Evolutionary conservation across 2,113 vertebrate genomes (phyloP).

Genomic region (Pyxicephalus adspersus): DNA sequence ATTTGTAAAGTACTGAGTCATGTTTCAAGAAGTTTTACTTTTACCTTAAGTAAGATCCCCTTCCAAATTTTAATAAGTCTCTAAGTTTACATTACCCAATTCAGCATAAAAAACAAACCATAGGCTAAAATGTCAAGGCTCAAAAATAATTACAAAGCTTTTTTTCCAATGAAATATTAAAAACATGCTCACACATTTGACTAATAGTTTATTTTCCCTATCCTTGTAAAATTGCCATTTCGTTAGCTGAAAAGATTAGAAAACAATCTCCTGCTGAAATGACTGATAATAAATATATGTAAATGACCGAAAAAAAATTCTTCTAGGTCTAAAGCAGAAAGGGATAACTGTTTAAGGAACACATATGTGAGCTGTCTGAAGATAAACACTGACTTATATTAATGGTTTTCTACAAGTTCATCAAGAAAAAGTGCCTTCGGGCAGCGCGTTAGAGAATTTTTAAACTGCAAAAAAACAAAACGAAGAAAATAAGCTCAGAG

Average conservation of each 20-base stretch:
- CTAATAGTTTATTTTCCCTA: neutral
- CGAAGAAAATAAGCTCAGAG: slow-evolving; percentile 4
- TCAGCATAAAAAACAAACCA: too few relatives aligned
- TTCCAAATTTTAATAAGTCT: too few relatives aligned
- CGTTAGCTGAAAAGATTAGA: neutral
- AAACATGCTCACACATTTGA: neutral
- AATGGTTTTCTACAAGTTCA: slow-evolving; percentile 12
- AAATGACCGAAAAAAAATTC: neutral
- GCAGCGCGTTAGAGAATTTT: neutral
- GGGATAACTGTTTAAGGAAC: neutral
- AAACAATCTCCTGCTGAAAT: neutral
- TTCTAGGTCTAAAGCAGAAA: neutral
- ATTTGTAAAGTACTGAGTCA: too few relatives aligned
- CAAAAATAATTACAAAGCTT: neutral
- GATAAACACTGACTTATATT: slow-evolving; percentile 28
- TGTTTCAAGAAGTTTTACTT: too few relatives aligned
- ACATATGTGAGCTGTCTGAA: neutral
- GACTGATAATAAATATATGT: neutral
- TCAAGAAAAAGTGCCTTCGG: slow-evolving; percentile 11
- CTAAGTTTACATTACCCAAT: too few relatives aligned
- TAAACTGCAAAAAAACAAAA: slow-evolving; percentile 30
- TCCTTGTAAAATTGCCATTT: neutral
- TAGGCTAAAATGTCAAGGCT: neutral
- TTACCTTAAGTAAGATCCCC: too few relatives aligned
- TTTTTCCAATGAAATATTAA: neutral